Evolutionary conservation across 2,797 vertebrate genomes (phyloP), one percentile per base, ranked within the genome.

Genomic region (Malurus leucopterus): DNA sequence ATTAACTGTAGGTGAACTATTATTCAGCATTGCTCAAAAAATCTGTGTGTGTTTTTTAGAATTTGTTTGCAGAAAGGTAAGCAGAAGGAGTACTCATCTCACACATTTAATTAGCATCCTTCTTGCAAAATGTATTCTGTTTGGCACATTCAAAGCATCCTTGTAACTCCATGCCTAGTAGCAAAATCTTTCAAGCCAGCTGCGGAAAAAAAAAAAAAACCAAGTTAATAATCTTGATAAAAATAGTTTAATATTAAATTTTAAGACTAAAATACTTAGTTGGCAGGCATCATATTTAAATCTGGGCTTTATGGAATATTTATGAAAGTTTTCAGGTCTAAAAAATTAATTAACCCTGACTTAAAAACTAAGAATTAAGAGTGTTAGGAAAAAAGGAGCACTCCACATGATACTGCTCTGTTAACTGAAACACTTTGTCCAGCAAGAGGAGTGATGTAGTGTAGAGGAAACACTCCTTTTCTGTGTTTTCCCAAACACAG

Each of bases 201-300:
- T 89, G 27, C 29, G 69, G 47, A 91, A 85, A 94, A 93, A 57
- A 89, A 86, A 85, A 94, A 93, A 57, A 89, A 86, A 83, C 7
- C 15, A 7, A 88, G 40, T 92, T 94, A 90, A 69, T 89, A 89
- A 91, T 91, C 78, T 61, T 65, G 64, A 32, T 94, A 89, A 91
- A 88, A 90, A 49, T 30, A 24, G 26, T 62, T 82, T 63, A 61
- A 47, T 91, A 47, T 77, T 81, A 76, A 51, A 72, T 72, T 86
- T 80, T 59, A 49, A 54, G 73, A 79, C 44, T 81, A 69, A 89
- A 84, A 63, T 72, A 19, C 34, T 59, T 32, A 89, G 19, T 67
- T 76, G 40, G 41, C 78, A 69, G 22, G 4, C 67, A 68, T 51
- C 24, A 0, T 75, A 80, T 84, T 84, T 89, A 89, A 70, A 59